These are phyloP conservation scores for Zaprionus ornatus DNA, from an alignment of 1,140 invertebrate genomes.

Conservation along the genomic window DNA sequence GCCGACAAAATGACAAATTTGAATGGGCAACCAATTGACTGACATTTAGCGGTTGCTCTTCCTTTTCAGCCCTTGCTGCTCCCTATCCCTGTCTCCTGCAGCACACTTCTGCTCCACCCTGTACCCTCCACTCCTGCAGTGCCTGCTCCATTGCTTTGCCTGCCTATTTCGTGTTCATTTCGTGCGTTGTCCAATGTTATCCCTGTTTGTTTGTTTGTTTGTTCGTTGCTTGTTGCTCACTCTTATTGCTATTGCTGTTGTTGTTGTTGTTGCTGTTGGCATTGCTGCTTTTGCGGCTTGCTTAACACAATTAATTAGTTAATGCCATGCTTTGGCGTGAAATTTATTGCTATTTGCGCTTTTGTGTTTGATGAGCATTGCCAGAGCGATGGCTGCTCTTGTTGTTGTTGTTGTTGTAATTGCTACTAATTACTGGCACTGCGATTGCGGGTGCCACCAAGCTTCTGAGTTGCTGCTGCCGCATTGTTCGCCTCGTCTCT, in stretches of 20 bases:
- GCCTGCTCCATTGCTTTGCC: neutral
- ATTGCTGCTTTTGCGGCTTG: conserved; percentile 62
- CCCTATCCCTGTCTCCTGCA: neutral
- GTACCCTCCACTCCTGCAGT: neutral
- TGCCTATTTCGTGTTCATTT: conserved; percentile 4
- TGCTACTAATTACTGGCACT: conserved; percentile 71
- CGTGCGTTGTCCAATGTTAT: neutral
- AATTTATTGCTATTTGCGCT: conserved; percentile 77
- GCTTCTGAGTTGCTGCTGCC: neutral
- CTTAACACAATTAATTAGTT: conserved; percentile 81
- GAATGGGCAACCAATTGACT: conserved; percentile 44
- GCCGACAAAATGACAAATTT: conserved; percentile 41
- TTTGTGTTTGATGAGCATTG: conserved; percentile 61
- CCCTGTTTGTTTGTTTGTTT: conserved; percentile 24
- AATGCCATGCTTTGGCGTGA: conserved; percentile 74
- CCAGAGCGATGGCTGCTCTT: neutral
- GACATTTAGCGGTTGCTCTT: conserved; percentile 36
- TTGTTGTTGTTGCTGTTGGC: conserved; percentile 14
- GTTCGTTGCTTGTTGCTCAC: conserved; percentile 4
- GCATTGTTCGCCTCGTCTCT: conserved; percentile 3
- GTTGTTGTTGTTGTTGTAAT: conserved; percentile 57
- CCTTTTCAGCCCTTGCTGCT: too few species aligned
- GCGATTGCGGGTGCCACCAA: conserved; percentile 42
- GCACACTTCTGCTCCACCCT: neutral
- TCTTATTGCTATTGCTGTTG: conserved; percentile 20